These are phyloP conservation scores for Drosophila borealis DNA, from an alignment of 2,888 invertebrate species.

Conservation along the genomic window DNA sequence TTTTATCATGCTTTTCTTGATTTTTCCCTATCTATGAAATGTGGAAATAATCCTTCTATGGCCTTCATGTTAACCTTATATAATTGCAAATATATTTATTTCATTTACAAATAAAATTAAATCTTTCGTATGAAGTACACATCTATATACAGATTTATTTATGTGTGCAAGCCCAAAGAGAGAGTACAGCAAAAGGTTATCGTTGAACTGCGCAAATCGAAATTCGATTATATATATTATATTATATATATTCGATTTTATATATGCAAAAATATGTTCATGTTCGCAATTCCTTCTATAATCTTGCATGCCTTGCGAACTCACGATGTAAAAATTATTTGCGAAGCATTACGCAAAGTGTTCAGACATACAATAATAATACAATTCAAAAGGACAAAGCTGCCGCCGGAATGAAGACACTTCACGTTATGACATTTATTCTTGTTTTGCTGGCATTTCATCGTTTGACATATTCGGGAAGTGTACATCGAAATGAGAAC, in stretches of 20 bases:
- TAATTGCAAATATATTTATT: background rate
- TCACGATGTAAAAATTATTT: slow-evolving; percentile 3
- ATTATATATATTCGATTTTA: too few species aligned
- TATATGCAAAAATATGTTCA: background rate
- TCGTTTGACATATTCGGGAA: background rate
- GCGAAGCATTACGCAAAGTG: slow-evolving; percentile 2
- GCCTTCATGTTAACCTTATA: too few species aligned
- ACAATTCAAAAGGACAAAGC: background rate
- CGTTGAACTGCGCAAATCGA: slow-evolving; percentile 5
- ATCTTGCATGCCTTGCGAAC: background rate
- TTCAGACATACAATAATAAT: slow-evolving; percentile 5
- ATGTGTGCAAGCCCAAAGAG: background rate
- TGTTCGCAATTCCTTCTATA: background rate
- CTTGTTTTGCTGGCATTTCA: slow-evolving; percentile 4
- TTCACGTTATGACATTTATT: background rate
- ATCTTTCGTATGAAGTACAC: too few species aligned
- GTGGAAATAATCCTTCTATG: too few species aligned
- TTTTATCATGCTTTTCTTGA: too few species aligned
- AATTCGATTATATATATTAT: too few species aligned
- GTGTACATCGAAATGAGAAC: background rate
- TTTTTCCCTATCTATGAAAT: too few species aligned
- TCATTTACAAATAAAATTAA: background rate
- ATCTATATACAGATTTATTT: background rate
- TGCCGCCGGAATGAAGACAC: background rate
- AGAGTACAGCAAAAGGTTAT: slow-evolving; percentile 3